Percentiles rank a stretch among this genome's conserved stretches.
Evolutionary conservation across 2,888 invertebrate genomes (phyloP).

Genomic region (Dilophus febrilis): DNA sequence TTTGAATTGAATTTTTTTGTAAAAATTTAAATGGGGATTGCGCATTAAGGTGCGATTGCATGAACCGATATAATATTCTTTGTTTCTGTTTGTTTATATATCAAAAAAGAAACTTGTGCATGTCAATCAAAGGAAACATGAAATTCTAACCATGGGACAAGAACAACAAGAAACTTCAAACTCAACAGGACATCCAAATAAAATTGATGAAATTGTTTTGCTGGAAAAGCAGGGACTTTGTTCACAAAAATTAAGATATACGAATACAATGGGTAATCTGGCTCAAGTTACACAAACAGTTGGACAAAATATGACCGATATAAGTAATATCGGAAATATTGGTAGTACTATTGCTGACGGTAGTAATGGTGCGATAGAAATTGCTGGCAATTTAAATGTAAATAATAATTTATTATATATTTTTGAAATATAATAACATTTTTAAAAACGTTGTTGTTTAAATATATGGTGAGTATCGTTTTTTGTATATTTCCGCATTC

Average conservation of each 20-base stretch:
- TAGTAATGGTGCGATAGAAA: too few species aligned
- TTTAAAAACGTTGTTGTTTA: too few species aligned
- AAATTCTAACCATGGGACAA: constrained; percentile 3
- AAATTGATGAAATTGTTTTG: constrained; percentile 13
- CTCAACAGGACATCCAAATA: constrained; percentile 7
- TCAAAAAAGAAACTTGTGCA: constrained; percentile 11
- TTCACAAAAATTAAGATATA: constrained; percentile 12
- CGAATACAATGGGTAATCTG: constrained; percentile 11
- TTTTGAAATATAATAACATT: too few species aligned
- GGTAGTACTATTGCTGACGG: too few species aligned
- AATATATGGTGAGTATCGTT: too few species aligned
- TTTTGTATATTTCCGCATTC: constrained; percentile 1
- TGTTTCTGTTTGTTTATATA: too few species aligned
- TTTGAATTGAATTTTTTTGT: too few species aligned
- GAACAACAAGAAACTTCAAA: constrained; percentile 7
- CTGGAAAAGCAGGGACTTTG: constrained; percentile 14
- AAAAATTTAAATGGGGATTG: too few species aligned
- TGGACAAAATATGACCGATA: constrained; percentile 16
- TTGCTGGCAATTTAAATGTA: too few species aligned
- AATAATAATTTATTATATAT: too few species aligned
- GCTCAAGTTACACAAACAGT: constrained; percentile 14
- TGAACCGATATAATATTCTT: too few species aligned
- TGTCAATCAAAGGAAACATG: constrained; percentile 13
- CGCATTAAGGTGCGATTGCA: too few species aligned
- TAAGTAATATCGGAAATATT: constrained; percentile 12